Evolutionary conservation across 2,113 vertebrate species (phyloP), one percentile per base, ranked within the genome.

Genomic region (Baryphthengus martii): DNA sequence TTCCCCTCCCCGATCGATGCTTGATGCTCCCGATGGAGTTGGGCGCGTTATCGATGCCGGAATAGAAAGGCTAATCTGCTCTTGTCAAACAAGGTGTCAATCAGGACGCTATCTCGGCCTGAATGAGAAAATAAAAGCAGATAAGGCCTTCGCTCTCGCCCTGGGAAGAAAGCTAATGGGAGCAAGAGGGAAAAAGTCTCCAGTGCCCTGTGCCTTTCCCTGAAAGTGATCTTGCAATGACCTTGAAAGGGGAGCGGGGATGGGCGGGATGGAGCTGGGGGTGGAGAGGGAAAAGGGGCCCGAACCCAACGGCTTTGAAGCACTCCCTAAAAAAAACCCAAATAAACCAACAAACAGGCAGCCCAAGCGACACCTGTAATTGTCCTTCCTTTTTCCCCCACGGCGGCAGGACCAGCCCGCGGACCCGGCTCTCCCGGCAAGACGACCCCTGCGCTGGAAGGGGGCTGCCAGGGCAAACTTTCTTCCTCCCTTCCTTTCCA

Each of bases 351-450:
- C 77, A 76, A 13, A 39, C 37, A 74, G 18, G 82, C 84, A 59
- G 17, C 71, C 21, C 49, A n/a, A 91, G 62, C 13, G 72, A 10
- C 96, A 97, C 97, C 97, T 97, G 96, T n/a, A 37, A 72, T 76
- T 70, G 83, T 88, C 75, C 91, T 82, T 82, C 11, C 39, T 49
- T 13, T 2, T 6, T 17, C 16, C 21, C 3, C 7, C 56, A 2
- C 39, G 26, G n/a, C 47, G 25, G n/a, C 37, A 53, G 79, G 50
- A 26, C n/a, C 33, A 25, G 24, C 4, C 23, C 28, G 18, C 3
- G 26, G 44, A 25, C 31, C 17, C 39, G 19, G 50, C 15, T 33
- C 8, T 35, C 31, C 67, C 13, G 2, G 17, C 15, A 7, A 25
- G 8, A 40, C 13, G 3, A 66, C 35, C 29, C 37, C 75, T 11